Evolutionary conservation across 2,797 vertebrate species (phyloP), one percentile per base, ranked within the genome.

Genomic region (Perodicticus potto): DNA sequence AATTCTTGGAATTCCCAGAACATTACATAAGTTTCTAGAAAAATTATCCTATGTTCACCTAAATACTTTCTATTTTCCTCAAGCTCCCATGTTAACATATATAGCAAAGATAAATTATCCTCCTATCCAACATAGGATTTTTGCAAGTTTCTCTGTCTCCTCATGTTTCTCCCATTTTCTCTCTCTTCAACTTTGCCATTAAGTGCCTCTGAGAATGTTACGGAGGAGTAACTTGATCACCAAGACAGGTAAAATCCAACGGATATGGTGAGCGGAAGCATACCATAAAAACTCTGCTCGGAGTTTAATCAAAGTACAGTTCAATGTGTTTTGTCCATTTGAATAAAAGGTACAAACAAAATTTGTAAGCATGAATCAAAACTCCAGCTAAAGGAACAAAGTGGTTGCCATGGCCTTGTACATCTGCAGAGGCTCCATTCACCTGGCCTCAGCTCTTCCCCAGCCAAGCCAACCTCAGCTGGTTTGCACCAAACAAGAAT

Each of bases 261-360:
- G 5, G 4, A 55, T 32, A 55, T 0, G 29, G 29, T 12, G 37
- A 89, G 37, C 63, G 88, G 45, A 70, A 7, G 13, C 73, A 89
- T 17, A n/a, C 43, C 20, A 74, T 92, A 61, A 91, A 95, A 78
- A 80, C 11, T 70, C 78, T 84, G n/a, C 70, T 92, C 55, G 9
- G 29, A 76, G 34, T 95, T 93, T 94, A 84, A 94, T 89, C 59
- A 81, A 89, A 5, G 32, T 84, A 61, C 94, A 93, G 37, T 83
- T 93, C 83, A 95, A 7, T 61, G 85, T 87, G 76, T 63, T 93
- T 61, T 76, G 10, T 63, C 13, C 23, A 74, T 74, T 74, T 17
- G 5, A 82, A 65, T 87, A 73, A 94, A 90, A 86, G 19, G 25
- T 5, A 27, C 22, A 77, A 77, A 83, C n/a, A 95, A 97, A 74